Base-by-base conservation (phyloP, 2,888 invertebrate genomes). In the Monoplex corrugatus region DNA sequence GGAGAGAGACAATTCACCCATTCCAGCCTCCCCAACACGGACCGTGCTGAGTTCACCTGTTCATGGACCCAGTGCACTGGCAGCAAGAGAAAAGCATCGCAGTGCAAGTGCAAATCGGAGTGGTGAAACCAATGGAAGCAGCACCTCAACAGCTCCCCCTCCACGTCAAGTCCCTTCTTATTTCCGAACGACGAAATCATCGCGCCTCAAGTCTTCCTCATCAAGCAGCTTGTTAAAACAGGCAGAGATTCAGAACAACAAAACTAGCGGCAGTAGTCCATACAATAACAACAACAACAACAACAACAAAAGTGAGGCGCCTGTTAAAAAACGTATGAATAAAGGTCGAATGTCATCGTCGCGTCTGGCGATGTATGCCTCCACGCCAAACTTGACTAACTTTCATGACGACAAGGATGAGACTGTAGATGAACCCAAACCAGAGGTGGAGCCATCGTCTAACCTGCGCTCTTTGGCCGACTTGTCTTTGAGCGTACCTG, bases 331-430 rank as follows among this genome's bases (percentile, higher is more conserved):
- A 40, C 57, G 72, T 2, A 50, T 57, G 40, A 23, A 45, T 16
- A 63, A 57, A 68, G 83, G 87, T 19, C 80, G 88, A 23, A 63
- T 91, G 68, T 84, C 90, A 0, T 86, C 88, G 2, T 90, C 91
- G 1, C 91, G 93, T 78, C 78, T 92, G 50, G 91, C 93, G 23
- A 91, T 92, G 83, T 92, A 93, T 89, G 92, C 93, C 2, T 94
- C 94, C 40, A 93, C 93, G 8, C 94, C 94, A 40, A 93, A 94
- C 88, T 90, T 94, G 50, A 80, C 91, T 3, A 87, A 87, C 35
- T 89, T 90, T 19, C 90, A 92, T 50, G 84, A 50, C 6, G 84
- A 84, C 35, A 80, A 80, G 28, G 84, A 84, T 1, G 84, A 84
- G 38, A 38, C 13, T 10, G 57, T 38, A 38, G 57, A 84, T 50